Base-by-base conservation (phyloP, 2,113 vertebrate species). In the Henicopernis longicauda region DNA sequence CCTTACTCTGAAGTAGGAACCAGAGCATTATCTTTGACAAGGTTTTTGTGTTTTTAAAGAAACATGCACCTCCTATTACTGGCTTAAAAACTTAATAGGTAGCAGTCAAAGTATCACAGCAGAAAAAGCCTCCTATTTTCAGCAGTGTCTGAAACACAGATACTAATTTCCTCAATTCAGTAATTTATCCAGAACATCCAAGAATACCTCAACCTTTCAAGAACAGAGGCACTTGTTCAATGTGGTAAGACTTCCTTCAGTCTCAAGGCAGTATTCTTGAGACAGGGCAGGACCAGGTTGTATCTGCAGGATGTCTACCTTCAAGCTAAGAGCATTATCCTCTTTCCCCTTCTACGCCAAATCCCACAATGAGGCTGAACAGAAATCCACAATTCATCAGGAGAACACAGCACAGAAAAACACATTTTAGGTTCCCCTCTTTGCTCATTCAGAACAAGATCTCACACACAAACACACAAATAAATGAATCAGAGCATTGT, bases 391-490 rank as follows among this genome's bases (percentile, higher is more conserved):
- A 54, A 14, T 42, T 74, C 63, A 26, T 17, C 32, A 67, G 18
- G 34, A 85, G 82, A 85, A 62, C 9, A 32, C 1, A 62, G 40
- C 42, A 84, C 12, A 49, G 29, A 40, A 52, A 74, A 29, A 6
- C 23, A 5, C 31, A 38, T 19, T 74, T 42, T 34, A 36, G 42
- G 31, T 36, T 76, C 44, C 47, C 20, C 12, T 62, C 55, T 44
- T 34, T 0, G 1, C 40, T 86, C 63, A 57, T 20, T 61, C 26
- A 17, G 22, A 92, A 49, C n/a, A 44, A 61, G 45, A 57, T 44
- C n/a, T 81, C 9, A 1, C 71, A 80, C 44, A 83, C 16, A 80
- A 26, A 81, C 92, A 96, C 57, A 49, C 62, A 95, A 89, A 94
- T 38, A 94, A 89, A 85, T 27, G 32, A 96, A 91, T 22, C 16